phyloP scores from a whole-genome alignment of 2,888 invertebrate species.

The Epsilonema sp. region DNA sequence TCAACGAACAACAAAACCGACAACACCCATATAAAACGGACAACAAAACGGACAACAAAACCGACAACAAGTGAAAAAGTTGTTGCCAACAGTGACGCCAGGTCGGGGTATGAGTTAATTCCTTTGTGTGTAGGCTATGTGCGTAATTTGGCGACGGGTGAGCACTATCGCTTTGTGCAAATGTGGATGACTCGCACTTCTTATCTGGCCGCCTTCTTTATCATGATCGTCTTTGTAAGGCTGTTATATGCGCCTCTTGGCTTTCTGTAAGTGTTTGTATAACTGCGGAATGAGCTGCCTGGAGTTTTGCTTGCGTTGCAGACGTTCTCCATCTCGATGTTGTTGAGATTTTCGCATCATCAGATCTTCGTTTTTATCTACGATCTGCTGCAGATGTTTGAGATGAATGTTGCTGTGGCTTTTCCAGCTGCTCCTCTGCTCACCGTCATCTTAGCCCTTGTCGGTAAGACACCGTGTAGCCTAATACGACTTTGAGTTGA shows the following conservation, averaged over 20 bases:
- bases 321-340: conserved; percentile 94
- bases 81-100: no score
- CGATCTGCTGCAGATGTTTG: conserved; percentile 90
- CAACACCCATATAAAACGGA: no score
- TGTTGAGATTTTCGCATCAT: conserved; percentile 92
- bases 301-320: conserved; percentile 38
- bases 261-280: no score
- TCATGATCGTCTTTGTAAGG: conserved; percentile 97
- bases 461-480: conserved; percentile 51
- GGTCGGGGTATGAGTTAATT: no score
- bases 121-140: conserved; percentile 17
- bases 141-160: conserved; percentile 85
- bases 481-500: background rate
- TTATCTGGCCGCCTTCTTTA: conserved; percentile 81
- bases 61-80: no score
- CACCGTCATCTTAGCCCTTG: conserved; percentile 88
- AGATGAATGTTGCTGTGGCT: conserved; percentile 75
- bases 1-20: no score
- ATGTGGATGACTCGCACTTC: conserved; percentile 88
- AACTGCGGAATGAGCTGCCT: no score
- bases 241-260: background rate
- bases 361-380: conserved; percentile 98
- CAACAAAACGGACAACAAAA: no score
- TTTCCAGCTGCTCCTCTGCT: conserved; percentile 89
- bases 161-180: conserved; percentile 91